phyloP scores from a whole-genome alignment of 1,140 invertebrate species.

The Sarcophaga peregrina region DNA sequence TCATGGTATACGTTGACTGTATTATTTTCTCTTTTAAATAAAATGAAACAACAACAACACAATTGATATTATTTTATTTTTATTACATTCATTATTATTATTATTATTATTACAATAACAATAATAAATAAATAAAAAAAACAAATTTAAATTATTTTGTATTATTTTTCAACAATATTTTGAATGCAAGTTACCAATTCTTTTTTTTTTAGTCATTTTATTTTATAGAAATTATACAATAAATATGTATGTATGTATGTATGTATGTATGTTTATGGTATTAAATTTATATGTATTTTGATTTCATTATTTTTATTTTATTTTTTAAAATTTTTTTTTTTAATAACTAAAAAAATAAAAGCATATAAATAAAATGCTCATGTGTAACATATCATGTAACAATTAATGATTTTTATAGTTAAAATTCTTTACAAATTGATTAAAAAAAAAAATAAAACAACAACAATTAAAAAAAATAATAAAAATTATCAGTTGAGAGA shows the following conservation, averaged over 20 bases:
- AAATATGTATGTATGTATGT: background rate
- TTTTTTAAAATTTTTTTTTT: too few species aligned
- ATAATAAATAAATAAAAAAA: too few species aligned
- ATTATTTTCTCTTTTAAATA: too few species aligned
- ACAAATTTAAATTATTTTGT: too few species aligned
- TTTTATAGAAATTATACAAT: background rate
- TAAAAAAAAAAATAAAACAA: too few species aligned
- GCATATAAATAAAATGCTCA: background rate
- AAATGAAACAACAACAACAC: background rate
- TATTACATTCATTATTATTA: conserved; percentile 20
- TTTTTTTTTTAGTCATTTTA: conserved; percentile 6
- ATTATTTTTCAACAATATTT: conserved; percentile 4
- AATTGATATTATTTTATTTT: conserved; percentile 18
- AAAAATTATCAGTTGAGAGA: conserved; percentile 11
- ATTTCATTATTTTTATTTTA: too few species aligned
- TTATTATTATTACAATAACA: background rate
- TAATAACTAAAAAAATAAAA: too few species aligned
- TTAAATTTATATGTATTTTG: too few species aligned
- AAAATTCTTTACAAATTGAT: too few species aligned
- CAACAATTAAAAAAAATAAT: background rate
- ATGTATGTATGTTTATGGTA: too few species aligned
- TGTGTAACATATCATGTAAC: background rate
- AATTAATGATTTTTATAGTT: too few species aligned
- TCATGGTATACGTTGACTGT: background rate
- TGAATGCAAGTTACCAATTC: background rate